A percentile compares a stretch with the other conserved stretches of the same genome.
Evolutionary conservation across 2,113 vertebrate genomes (phyloP).

Genomic region (Steatornis caripensis): DNA sequence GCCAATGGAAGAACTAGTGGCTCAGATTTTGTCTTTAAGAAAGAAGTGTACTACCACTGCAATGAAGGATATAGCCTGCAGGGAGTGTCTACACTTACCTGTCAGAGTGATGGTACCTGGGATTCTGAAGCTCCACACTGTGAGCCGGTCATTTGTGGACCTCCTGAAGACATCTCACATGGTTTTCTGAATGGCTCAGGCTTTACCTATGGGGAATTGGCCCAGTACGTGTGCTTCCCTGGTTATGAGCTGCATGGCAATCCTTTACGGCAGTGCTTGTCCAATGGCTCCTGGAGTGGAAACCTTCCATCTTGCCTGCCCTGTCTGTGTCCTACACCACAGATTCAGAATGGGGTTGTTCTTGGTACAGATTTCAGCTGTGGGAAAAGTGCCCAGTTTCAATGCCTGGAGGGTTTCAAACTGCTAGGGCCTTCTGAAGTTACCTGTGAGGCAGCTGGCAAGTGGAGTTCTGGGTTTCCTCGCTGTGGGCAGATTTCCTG

Average conservation of each 20-base stretch:
- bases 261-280: slow-evolving; percentile 80
- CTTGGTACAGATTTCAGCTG: slow-evolving; percentile 80
- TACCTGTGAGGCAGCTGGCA: slow-evolving; percentile 81
- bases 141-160: slow-evolving; percentile 80
- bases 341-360: slow-evolving; percentile 75
- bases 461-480: slow-evolving; percentile 88
- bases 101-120: slow-evolving; percentile 85
- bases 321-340: slow-evolving; percentile 80
- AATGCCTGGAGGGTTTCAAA: slow-evolving; percentile 84
- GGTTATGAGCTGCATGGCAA: slow-evolving; percentile 85
- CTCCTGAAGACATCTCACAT: slow-evolving; percentile 88
- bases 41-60: slow-evolving; percentile 82
- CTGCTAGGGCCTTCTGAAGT: slow-evolving; percentile 83
- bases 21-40: slow-evolving; percentile 78
- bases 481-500: slow-evolving; percentile 81
- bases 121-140: slow-evolving; percentile 81
- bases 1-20: slow-evolving; percentile 75
- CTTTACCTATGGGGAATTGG: slow-evolving; percentile 80
- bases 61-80: slow-evolving; percentile 80
- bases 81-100: slow-evolving; percentile 73
- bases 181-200: slow-evolving; percentile 88
- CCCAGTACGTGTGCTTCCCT: slow-evolving; percentile 88
- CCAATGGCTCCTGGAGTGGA: slow-evolving; percentile 86
- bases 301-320: slow-evolving; percentile 80
- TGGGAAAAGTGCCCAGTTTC: slow-evolving; percentile 77